Evolutionary conservation across 2,888 invertebrate species (phyloP), one percentile per base, ranked within the genome.

Genomic region (Mystacides longicornis): DNA sequence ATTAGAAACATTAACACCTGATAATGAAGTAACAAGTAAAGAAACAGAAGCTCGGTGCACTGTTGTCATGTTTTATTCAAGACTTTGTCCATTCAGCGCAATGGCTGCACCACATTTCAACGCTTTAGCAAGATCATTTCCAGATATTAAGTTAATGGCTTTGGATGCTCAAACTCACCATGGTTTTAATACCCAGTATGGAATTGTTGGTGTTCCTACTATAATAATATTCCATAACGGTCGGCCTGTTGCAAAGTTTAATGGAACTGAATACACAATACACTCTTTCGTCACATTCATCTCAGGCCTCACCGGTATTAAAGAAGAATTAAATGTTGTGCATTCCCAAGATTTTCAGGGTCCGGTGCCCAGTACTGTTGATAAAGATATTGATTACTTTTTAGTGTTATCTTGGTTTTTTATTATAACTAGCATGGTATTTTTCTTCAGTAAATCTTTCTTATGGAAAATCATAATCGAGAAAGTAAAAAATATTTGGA

Each of bases 81-180:
- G 85, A 60, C 87, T 88, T 67, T 97, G 97, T 66, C 86, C 90
- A 1, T 95, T 94, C 65, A 93, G 94, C 65, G 89, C 91, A 18
- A 82, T 86, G 67, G 89, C 93, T 5, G 95, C 94, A 1, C 92
- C 92, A 4, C 85, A 92, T 67, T 93, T 87, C 66, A 97, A 97
- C 76, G 90, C 94, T 1, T 69, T 97, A 22, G 89, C 94, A 1
- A 78, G 91, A 65, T 84, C 88, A 2, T 97, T 90, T 71, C 92
- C 93, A 1, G 84, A 86, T 64, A 78, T 98, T 1, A 87, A 88
- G 72, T 82, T 94, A 69, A 87, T 93, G 9, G 96, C 91, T 2
- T 83, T 97, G 18, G 94, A 98, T 77, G 93, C 94, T 1, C 80
- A 89, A 63, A 84, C 84, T 67, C 84, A 88, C 65, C 85, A 86